A percentile compares a stretch with the other conserved stretches of the same genome.
These are phyloP conservation scores for Entomobrya multifasciata DNA, from an alignment of 2,888 invertebrate species.

Conservation along the genomic window DNA sequence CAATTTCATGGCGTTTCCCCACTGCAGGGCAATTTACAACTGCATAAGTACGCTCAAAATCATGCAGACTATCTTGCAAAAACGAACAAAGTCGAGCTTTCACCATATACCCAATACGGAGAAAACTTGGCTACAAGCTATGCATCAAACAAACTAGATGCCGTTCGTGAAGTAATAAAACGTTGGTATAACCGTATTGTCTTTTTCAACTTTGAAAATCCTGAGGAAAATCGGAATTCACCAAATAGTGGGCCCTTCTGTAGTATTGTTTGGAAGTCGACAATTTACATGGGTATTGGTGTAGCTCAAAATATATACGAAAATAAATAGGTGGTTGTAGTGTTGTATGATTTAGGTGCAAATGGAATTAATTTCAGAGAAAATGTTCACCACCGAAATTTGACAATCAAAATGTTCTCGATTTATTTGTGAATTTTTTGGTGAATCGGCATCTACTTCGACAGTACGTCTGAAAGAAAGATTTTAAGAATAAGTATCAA, in stretches of 20 bases:
- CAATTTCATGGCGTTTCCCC: conserved; percentile 52
- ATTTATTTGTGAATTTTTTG: too few species aligned
- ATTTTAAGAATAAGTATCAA: too few species aligned
- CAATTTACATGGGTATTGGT: conserved; percentile 58
- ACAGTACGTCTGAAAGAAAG: too few species aligned
- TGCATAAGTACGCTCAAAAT: conserved; percentile 53
- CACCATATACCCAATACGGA: conserved; percentile 39
- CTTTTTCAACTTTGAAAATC: conserved; percentile 44
- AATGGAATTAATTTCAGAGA: conserved; percentile 4
- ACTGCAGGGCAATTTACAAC: conserved; percentile 52
- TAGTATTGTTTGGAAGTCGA: conserved; percentile 57
- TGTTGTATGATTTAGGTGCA: conserved; percentile 44
- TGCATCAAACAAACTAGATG: conserved; percentile 42
- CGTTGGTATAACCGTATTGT: conserved; percentile 64
- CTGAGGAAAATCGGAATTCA: conserved; percentile 48
- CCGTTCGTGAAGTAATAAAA: conserved; percentile 47
- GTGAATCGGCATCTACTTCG: too few species aligned
- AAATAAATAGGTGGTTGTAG: conserved; percentile 57
- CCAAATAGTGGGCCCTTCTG: conserved; percentile 57
- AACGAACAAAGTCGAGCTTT: conserved; percentile 51
- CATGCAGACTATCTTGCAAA: conserved; percentile 57
- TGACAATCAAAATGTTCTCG: too few species aligned
- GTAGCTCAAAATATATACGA: conserved; percentile 35
- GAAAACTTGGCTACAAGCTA: conserved; percentile 59
- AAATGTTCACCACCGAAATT: too few species aligned